Percentiles rank a stretch among this genome's conserved stretches.
Evolutionary conservation across 2,113 vertebrate genomes (phyloP).

Genomic region (Malurus melanocephalus): DNA sequence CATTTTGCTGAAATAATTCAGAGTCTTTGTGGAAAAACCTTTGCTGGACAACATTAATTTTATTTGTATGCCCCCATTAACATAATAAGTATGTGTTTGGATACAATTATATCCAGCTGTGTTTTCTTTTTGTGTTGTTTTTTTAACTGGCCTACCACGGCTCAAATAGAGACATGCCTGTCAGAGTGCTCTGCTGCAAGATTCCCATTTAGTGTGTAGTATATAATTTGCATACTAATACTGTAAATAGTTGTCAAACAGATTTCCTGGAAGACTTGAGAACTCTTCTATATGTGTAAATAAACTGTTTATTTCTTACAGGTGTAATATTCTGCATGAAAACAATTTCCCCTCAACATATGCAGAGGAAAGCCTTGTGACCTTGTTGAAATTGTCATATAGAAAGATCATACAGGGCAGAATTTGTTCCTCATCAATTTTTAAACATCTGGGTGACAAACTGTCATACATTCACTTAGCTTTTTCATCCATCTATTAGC

Average conservation of each 20-base stretch:
- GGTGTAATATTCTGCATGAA: background rate
- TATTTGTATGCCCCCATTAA: conserved; percentile 28
- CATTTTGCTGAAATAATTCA: background rate
- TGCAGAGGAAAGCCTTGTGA: background rate
- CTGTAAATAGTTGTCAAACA: conserved; percentile 49
- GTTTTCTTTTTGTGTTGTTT: conserved; percentile 38
- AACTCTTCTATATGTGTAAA: background rate
- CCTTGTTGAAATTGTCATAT: background rate
- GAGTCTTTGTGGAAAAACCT: conserved; percentile 21
- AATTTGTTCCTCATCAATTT: background rate
- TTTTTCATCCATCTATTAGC: background rate
- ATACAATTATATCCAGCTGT: conserved; percentile 58
- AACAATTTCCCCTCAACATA: background rate
- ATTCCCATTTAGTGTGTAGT: conserved; percentile 8
- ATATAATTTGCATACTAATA: conserved; percentile 66
- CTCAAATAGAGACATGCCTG: conserved; percentile 29
- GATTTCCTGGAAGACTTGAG: conserved; percentile 47
- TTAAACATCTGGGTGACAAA: background rate
- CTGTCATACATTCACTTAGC: background rate
- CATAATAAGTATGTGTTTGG: conserved; percentile 41
- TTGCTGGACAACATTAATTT: conserved; percentile 43
- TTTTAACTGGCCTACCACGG: conserved; percentile 35
- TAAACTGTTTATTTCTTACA: background rate
- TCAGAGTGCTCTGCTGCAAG: conserved; percentile 35
- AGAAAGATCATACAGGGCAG: background rate